Conservation (phyloP, 30 jellyfish, hydroid and myxozoan species). For the Aurelia sp. region DNA sequence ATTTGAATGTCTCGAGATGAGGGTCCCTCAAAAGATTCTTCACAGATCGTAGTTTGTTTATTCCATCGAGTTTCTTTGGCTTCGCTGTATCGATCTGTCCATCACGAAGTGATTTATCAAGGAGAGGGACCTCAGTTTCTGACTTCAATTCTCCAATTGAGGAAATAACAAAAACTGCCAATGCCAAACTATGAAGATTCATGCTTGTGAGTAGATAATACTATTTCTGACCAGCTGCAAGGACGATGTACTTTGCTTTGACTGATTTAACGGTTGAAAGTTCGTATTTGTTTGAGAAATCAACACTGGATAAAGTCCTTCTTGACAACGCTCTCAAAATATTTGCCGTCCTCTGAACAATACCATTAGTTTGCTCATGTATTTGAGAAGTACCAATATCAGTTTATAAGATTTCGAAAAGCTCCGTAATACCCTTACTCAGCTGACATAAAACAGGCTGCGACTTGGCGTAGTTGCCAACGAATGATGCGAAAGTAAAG, state of each 20-base stretch:
- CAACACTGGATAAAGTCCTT: not conserved
- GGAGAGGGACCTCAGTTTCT: too few relatives aligned
- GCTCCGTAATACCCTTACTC: not conserved
- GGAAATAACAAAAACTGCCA: too few relatives aligned
- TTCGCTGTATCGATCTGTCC: too few relatives aligned
- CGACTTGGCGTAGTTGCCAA: not conserved
- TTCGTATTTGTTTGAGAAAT: not conserved
- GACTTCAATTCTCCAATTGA: too few relatives aligned
- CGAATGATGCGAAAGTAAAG: not conserved
- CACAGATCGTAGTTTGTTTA: constrained; percentile 29
- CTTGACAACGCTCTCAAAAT: constrained; percentile 59
- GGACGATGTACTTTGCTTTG: too few relatives aligned
- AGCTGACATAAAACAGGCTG: constrained; percentile 28
- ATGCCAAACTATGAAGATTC: too few relatives aligned
- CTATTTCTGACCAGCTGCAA: not conserved
- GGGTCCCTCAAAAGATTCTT: constrained; percentile 27
- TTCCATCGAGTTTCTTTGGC: not conserved
- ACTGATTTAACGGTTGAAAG: not conserved
- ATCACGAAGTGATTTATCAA: too few relatives aligned
- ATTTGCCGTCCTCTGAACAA: constrained; percentile 43
- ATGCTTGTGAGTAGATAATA: too few relatives aligned
- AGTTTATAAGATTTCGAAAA: constrained; percentile 5
- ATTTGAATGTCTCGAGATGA: constrained; percentile 31
- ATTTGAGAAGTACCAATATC: constrained; percentile 35
- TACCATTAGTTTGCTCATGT: constrained; percentile 1